Base-by-base conservation (phyloP, 2,888 invertebrate genomes). In the Tetropium fuscum region DNA sequence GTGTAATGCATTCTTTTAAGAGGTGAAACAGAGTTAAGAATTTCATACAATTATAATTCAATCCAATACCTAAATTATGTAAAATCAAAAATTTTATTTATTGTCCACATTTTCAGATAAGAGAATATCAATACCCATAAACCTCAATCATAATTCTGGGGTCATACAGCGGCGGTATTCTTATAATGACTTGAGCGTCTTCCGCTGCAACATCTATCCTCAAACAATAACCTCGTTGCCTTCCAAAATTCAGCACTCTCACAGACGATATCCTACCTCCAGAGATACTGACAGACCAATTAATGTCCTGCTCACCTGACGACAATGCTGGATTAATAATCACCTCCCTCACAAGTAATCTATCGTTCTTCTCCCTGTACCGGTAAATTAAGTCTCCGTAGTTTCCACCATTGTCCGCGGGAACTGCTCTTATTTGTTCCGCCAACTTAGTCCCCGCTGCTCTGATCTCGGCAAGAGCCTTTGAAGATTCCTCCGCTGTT, bases 121-220 rank as follows among this genome's bases (percentile, higher is more conserved):
- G n/a, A 30, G n/a, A 32, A 34, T 13, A 40, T 67, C 32, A 73
- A 60, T 58, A 68, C 34, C 74, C 74, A 57, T 74, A 74, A 44
- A 74, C 64, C 58, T 74, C 74, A 40, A 74, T 72, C 60, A 74
- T 56, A 19, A 74, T 57, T 53, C 73, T 61, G 1, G 74, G 73
- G 55, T 74, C 72, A 38, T 56, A 58, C 11, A 69, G 53, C 1
- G 72, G 57, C n/a, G 70, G 66, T 6, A 74, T 56, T 58, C 69
- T 64, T 19, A 74, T 48, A 40, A 72, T 54, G 4, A 60, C 63
- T 54, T 71, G 68, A 10, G 57, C 71, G 32, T 73, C 72, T 10
- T 65, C 66, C 45, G 61, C 71, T 16, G 68, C 69, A 16, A 74
- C 73, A 47, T 72, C 70, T 20, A 75, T 73, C 49, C 73, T 56